Percentiles rank a stretch among this genome's conserved stretches.
These are phyloP conservation scores for Subacronicta megacephala DNA, from an alignment of 2,888 invertebrate genomes.

Conservation along the genomic window DNA sequence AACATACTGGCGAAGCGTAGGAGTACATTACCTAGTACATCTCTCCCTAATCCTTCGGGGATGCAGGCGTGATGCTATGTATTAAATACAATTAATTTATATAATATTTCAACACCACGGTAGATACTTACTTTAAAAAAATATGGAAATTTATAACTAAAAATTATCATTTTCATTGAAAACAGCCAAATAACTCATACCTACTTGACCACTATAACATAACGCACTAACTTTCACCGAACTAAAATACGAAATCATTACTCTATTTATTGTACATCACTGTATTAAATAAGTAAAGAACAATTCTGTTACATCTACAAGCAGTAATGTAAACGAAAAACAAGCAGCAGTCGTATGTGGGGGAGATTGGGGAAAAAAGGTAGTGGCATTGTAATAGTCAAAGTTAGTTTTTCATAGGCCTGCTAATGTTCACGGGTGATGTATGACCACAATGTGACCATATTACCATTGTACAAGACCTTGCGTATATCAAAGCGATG, in stretches of 20 bases:
- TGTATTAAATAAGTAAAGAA: no score
- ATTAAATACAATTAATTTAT: no score
- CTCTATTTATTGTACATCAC: conserved; percentile 12
- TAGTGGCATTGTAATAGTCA: conserved; percentile 67
- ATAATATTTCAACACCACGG: no score
- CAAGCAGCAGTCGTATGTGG: background rate
- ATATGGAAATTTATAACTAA: no score
- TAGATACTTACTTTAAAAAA: no score
- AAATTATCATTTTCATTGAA: conserved; percentile 42
- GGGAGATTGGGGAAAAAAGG: conserved; percentile 8
- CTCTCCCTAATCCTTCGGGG: no score
- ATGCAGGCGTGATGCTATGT: no score
- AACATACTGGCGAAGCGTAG: no score
- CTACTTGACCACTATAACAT: conserved; percentile 44
- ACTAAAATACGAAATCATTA: conserved; percentile 9
- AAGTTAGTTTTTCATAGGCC: conserved; percentile 75
- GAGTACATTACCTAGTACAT: no score
- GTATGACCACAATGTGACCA: conserved; percentile 63
- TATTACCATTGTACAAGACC: conserved; percentile 30
- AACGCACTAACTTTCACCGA: conserved; percentile 40
- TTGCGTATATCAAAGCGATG: conserved; percentile 33
- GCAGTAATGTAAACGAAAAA: conserved; percentile 34
- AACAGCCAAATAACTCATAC: conserved; percentile 54
- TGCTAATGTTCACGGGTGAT: conserved; percentile 68
- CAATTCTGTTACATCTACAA: background rate